Conservation (phyloP, 2,113 vertebrate species). For the Pterocles burchelli region DNA sequence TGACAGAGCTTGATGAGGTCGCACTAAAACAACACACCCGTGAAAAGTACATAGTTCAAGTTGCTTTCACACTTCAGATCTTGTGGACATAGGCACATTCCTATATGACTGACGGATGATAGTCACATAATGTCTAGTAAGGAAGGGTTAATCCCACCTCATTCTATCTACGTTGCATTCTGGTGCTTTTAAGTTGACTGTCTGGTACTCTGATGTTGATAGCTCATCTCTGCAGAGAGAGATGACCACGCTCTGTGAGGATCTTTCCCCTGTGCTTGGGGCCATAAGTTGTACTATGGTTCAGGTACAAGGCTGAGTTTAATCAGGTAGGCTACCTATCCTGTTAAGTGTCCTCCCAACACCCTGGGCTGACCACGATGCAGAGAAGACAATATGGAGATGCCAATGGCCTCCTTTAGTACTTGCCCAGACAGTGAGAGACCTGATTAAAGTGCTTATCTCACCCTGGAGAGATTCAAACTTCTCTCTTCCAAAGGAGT, state of each 20-base stretch:
- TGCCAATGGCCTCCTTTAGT: neutral
- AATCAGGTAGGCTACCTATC: neutral
- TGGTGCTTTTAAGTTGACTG: neutral
- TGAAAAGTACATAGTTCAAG: neutral
- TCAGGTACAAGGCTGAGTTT: neutral
- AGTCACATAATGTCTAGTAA: neutral
- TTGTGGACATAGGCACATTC: neutral
- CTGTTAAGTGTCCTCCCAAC: neutral
- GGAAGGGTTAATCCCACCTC: neutral
- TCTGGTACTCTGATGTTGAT: neutral
- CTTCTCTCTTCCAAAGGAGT: neutral
- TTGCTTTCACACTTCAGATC: neutral
- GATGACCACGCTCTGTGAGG: neutral
- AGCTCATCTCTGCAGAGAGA: neutral
- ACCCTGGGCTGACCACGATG: neutral
- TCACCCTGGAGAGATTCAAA: neutral
- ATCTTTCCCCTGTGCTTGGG: neutral
- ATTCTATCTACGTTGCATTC: neutral
- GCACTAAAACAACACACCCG: neutral
- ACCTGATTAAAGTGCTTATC: neutral
- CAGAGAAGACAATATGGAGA: neutral
- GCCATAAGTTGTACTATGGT: neutral
- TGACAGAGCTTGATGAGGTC: neutral
- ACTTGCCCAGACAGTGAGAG: neutral
- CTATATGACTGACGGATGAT: neutral